These are phyloP conservation scores for Phylloscopus collybita DNA, from an alignment of 2,797 vertebrate species.

Conservation along the genomic window DNA sequence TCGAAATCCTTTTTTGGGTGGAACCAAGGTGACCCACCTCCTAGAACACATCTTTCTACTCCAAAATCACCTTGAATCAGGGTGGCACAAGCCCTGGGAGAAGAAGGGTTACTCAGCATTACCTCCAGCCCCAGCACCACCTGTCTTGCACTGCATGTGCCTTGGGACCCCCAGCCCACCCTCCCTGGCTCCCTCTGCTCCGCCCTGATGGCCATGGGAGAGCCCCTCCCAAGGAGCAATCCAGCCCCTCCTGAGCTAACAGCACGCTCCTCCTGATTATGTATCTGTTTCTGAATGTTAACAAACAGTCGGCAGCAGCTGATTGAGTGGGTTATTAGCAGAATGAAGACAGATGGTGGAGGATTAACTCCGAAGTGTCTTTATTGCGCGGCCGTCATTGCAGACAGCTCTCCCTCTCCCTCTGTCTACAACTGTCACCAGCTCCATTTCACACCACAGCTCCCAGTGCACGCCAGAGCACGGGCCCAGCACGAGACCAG, in stretches of 20 bases:
- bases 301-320: conserved; percentile 74
- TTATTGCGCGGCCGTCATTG: conserved; percentile 39
- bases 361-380: conserved; percentile 70
- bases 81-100: neutral
- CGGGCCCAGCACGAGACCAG: neutral
- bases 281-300: conserved; percentile 74
- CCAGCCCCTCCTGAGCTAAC: conserved; percentile 41
- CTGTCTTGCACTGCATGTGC: rapidly evolving
- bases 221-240: neutral
- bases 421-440: conserved; percentile 31
- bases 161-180: neutral
- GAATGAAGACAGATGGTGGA: conserved; percentile 77
- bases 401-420: conserved; percentile 40
- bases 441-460: conserved; percentile 29
- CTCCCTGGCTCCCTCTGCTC: rapidly evolving
- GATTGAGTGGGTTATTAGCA: conserved; percentile 77
- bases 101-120: neutral
- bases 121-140: neutral
- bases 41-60: too few relatives aligned
- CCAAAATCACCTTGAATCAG: neutral
- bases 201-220: rapidly evolving
- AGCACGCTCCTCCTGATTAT: conserved; percentile 51
- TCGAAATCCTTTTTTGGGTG: neutral
- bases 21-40: neutral
- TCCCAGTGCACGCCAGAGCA: neutral